Conservation (phyloP, 2,888 invertebrate genomes). For the Aspidiotus rigidus region DNA sequence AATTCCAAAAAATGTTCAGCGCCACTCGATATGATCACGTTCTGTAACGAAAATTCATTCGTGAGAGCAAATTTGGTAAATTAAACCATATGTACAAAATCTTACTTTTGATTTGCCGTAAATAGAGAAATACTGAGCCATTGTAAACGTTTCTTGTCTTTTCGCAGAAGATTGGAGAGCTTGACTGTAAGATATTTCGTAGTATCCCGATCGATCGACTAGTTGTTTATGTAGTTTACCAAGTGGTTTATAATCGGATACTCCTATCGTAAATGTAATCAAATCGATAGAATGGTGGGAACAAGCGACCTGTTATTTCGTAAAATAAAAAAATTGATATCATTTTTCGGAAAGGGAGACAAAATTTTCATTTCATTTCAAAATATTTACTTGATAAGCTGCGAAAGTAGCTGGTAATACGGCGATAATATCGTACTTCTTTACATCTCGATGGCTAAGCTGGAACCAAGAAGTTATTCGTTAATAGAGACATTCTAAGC, state of each 20-base stretch:
- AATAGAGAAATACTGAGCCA: slow-evolving; percentile 27
- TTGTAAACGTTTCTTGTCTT: slow-evolving; percentile 30
- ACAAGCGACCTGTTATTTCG: slow-evolving; percentile 1
- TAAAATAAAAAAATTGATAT: not conserved
- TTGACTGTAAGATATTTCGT: slow-evolving; percentile 28
- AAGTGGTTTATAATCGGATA: slow-evolving; percentile 26
- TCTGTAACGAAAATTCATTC: slow-evolving; percentile 15
- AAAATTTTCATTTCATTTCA: not conserved
- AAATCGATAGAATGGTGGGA: slow-evolving; percentile 14
- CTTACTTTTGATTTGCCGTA: slow-evolving; percentile 32
- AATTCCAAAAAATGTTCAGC: slow-evolving; percentile 23
- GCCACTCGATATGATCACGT: slow-evolving; percentile 29
- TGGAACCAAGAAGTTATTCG: not conserved
- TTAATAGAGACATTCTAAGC: not conserved
- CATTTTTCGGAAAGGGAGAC: not conserved
- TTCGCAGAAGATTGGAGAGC: slow-evolving; percentile 23
- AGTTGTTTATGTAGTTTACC: slow-evolving; percentile 23
- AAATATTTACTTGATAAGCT: slow-evolving; percentile 25
- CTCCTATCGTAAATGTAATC: slow-evolving; percentile 22
- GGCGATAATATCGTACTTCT: slow-evolving; percentile 23
- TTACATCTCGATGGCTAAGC: slow-evolving; percentile 11
- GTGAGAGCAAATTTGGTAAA: not conserved
- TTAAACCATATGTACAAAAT: not conserved
- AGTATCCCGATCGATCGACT: slow-evolving; percentile 26
- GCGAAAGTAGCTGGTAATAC: slow-evolving; percentile 16